These are phyloP conservation scores for Sinella curviseta DNA, from an alignment of 1,140 invertebrate genomes.

Conservation along the genomic window DNA sequence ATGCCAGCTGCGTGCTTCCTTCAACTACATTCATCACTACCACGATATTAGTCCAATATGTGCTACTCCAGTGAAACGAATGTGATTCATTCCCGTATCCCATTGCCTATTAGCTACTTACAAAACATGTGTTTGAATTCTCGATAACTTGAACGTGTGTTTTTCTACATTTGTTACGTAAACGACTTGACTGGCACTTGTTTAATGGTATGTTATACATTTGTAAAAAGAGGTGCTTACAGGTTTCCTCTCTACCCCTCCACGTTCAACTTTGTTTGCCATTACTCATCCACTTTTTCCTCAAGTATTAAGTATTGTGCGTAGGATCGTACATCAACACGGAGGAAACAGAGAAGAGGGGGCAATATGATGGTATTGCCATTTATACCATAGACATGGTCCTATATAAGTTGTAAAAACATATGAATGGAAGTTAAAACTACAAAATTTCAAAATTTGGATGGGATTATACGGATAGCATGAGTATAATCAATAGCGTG, in stretches of 20 bases:
- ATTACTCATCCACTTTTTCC: conserved; percentile 19
- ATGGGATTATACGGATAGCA: no score
- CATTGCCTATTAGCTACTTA: no score
- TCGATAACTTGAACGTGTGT: no score
- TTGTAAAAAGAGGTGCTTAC: neutral
- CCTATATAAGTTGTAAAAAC: neutral
- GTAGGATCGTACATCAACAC: neutral
- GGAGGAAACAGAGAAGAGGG: neutral
- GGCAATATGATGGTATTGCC: neutral
- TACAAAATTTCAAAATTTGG: neutral
- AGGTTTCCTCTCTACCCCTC: neutral
- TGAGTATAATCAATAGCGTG: no score
- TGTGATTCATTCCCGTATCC: no score
- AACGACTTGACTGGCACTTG: neutral
- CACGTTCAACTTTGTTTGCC: conserved; percentile 3
- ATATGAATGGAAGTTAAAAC: neutral
- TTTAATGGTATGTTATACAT: conserved; percentile 21
- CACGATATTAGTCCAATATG: no score
- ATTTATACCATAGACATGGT: no score
- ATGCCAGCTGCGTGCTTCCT: no score
- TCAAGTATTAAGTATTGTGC: neutral
- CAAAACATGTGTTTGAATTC: no score
- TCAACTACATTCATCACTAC: no score
- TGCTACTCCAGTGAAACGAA: no score
- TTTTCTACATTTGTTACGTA: no score